These are phyloP conservation scores for Sturmia bella DNA, from an alignment of 2,888 invertebrate genomes.

Conservation along the genomic window DNA sequence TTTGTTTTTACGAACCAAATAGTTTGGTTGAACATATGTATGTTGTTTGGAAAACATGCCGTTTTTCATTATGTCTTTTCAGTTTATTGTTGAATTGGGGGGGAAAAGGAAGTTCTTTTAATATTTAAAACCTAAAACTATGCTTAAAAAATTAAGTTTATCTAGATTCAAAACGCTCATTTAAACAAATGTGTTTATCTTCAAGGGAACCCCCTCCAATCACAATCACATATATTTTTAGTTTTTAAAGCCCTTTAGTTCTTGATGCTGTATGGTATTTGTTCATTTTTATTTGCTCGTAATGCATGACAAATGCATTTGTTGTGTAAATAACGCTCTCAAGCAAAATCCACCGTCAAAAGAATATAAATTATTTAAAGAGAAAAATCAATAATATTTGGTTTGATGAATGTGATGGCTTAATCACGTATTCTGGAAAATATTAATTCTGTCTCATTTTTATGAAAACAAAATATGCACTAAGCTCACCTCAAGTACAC, in stretches of 20 bases:
- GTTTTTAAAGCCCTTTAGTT: conserved; percentile 14
- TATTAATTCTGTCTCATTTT: not conserved
- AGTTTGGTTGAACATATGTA: no score
- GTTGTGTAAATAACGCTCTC: conserved; percentile 61
- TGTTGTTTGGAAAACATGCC: no score
- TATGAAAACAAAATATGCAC: not conserved
- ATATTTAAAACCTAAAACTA: not conserved
- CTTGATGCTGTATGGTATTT: conserved; percentile 31
- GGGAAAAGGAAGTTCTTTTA: no score
- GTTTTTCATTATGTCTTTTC: no score
- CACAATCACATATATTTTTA: conserved; percentile 12
- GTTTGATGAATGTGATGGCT: conserved; percentile 31
- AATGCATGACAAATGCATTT: conserved; percentile 64
- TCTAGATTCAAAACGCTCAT: not conserved
- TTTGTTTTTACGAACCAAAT: not conserved
- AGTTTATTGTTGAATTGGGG: no score
- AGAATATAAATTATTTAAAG: conserved; percentile 41
- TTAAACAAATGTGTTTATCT: not conserved
- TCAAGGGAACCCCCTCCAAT: conserved; percentile 1
- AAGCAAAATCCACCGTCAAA: conserved; percentile 39
- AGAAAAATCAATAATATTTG: conserved; percentile 33
- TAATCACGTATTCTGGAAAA: conserved; percentile 16
- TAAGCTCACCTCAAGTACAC: no score
- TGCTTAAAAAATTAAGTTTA: not conserved
- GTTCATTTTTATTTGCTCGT: conserved; percentile 38